Evolutionary conservation across 2,797 vertebrate genomes (phyloP).

Genomic region (Lophotriccus pileatus): DNA sequence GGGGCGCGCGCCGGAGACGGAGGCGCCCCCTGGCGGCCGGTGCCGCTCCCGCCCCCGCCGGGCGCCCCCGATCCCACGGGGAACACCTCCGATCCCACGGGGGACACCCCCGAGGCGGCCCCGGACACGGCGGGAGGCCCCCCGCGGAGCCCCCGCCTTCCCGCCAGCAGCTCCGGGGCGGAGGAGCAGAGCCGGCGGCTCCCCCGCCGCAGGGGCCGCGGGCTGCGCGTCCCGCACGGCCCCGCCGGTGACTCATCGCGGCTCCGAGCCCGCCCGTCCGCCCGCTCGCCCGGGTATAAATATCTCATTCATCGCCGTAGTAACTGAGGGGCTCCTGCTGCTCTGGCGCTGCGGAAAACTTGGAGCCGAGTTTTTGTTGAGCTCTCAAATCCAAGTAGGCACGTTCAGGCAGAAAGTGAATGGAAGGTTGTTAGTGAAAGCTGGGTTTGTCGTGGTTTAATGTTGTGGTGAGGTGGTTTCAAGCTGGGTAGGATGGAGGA

Average conservation of each 20-base stretch:
- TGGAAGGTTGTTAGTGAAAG: neutral
- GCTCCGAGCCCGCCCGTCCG: neutral
- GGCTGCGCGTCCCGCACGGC: neutral
- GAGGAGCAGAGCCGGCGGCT: neutral
- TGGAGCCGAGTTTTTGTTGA: neutral
- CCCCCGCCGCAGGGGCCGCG: neutral
- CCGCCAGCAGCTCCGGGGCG: neutral
- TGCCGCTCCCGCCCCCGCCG: no score
- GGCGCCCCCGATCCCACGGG: no score
- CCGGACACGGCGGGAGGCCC: neutral
- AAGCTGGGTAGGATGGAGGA: neutral
- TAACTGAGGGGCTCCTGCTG: neutral
- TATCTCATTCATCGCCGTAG: constrained; percentile 34
- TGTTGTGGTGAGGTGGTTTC: neutral
- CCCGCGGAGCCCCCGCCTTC: no score
- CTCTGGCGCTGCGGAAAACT: neutral
- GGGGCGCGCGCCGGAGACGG: neutral
- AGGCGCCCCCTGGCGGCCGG: neutral
- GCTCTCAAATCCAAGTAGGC: neutral
- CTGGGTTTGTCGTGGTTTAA: neutral
- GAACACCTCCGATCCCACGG: no score
- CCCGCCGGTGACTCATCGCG: neutral
- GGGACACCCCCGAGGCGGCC: no score
- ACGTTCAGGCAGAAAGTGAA: neutral
- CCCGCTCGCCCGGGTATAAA: neutral